Conservation (phyloP, 1,140 invertebrate species). For the Caerostris darwini region DNA sequence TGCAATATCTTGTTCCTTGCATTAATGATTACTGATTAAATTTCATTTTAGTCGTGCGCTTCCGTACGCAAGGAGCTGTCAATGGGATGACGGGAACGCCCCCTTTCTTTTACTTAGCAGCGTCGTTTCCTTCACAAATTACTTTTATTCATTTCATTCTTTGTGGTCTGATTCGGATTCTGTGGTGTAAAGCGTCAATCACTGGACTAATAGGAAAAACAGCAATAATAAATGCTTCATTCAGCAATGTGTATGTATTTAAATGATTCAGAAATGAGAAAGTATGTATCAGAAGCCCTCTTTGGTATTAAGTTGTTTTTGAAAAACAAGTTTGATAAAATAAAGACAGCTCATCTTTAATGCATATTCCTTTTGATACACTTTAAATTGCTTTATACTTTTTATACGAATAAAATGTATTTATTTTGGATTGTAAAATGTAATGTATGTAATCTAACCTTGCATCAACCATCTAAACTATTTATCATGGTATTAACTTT, state of each 20-base stretch:
- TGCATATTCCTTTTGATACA: too few species aligned
- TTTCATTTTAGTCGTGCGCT: constrained; percentile 69
- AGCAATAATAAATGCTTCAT: background rate
- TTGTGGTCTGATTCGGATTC: constrained; percentile 16
- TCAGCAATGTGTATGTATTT: background rate
- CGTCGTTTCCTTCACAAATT: constrained; percentile 22
- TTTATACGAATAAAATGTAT: too few species aligned
- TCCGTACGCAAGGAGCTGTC: constrained; percentile 39
- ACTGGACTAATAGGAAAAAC: background rate
- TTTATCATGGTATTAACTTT: too few species aligned
- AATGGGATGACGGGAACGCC: constrained; percentile 3
- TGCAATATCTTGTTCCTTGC: constrained; percentile 62
- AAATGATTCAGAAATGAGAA: background rate
- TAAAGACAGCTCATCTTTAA: too few species aligned
- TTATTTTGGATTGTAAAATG: too few species aligned
- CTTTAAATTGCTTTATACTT: too few species aligned
- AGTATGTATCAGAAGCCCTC: background rate
- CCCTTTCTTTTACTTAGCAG: constrained; percentile 45
- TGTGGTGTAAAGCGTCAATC: constrained; percentile 36
- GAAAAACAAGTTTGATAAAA: too few species aligned
- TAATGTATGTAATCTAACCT: too few species aligned
- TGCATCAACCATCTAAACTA: too few species aligned
- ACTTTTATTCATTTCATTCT: constrained; percentile 37
- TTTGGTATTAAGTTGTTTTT: too few species aligned
- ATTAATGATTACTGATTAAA: constrained; percentile 72